Evolutionary conservation across 1,140 invertebrate species (phyloP), one percentile per base, ranked within the genome.

Genomic region (silkworm (Bombyx mori)): DNA sequence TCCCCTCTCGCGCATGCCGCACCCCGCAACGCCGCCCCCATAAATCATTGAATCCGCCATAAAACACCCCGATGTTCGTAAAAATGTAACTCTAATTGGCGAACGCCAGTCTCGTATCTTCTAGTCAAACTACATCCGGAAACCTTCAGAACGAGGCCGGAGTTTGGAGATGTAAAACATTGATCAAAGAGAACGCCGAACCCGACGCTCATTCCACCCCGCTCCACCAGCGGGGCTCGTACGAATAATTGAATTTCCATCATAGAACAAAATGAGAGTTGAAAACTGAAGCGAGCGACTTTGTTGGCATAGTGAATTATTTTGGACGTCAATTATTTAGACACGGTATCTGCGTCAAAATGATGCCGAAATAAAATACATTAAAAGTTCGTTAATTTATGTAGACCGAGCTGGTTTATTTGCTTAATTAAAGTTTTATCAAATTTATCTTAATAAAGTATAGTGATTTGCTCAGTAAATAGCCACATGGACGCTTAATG

Each of bases 161-260:
- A 70, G 73, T 75, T 75, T 76, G 56, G 63, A 75, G 77, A 80
- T 74, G 75, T 78, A 79, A 79, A 80, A 76, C 70, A 70, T 79
- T 78, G 74, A 73, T 79, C 77, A 75, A 82, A 82, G 73, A 67
- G 66, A 68, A 71, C 50, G 68, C 66, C 64, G 70, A 61, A 67
- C 68, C 65, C 73, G 65, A 51, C 71, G 61, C 73, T 75, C 75
- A 69, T 68, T 75, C 65, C 26, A 63, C 71, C 74, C 71, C 75
- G 60, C 54, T 58, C 66, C 22, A 35, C 54, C 63, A 70, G 70
- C 75, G 68, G 59, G 63, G 70, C 69, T 79, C 77, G 78, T 71
- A 81, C 79, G 76, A 79, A 83, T 86, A 85, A 86, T 86, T 86
- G 75, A 86, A 86, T 86, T 86, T 83, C 72, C 80, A 83, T 84